Percentiles rank a stretch among this genome's conserved stretches.
These are phyloP conservation scores for Drosophila picticornis DNA, from an alignment of 2,888 invertebrate genomes.

Conservation along the genomic window DNA sequence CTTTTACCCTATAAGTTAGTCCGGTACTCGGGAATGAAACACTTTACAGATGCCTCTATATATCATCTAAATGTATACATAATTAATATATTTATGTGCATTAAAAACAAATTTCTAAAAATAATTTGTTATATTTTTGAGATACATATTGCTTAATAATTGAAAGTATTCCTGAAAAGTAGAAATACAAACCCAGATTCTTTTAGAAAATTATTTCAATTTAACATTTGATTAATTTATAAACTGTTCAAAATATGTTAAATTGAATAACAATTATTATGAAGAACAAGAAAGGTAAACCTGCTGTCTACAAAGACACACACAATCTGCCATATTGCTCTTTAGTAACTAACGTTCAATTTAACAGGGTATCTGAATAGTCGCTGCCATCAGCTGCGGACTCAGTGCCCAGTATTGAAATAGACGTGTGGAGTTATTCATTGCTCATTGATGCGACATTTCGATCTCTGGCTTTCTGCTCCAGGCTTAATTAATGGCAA, in stretches of 20 bases:
- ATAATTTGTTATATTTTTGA: neutral
- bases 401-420: conserved; percentile 10
- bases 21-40: neutral
- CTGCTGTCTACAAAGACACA: no score
- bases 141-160: no score
- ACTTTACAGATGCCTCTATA: neutral
- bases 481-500: conserved; percentile 64
- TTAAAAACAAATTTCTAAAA: neutral
- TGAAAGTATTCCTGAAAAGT: neutral
- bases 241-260: no score
- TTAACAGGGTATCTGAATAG: conserved; percentile 19
- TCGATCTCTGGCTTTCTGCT: conserved; percentile 31
- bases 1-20: conserved; percentile 3
- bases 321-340: neutral
- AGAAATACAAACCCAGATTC: neutral
- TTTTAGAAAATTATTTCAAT: no score
- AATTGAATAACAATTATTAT: no score
- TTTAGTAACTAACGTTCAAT: neutral
- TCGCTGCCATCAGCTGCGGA: no score
- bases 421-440: conserved; percentile 10
- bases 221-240: no score
- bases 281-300: no score
- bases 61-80: neutral
- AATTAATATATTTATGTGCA: neutral
- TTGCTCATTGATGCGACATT: conserved; percentile 59